Evolutionary conservation across 1,140 invertebrate genomes (phyloP).

Genomic region (Brachionus paranguensis): DNA sequence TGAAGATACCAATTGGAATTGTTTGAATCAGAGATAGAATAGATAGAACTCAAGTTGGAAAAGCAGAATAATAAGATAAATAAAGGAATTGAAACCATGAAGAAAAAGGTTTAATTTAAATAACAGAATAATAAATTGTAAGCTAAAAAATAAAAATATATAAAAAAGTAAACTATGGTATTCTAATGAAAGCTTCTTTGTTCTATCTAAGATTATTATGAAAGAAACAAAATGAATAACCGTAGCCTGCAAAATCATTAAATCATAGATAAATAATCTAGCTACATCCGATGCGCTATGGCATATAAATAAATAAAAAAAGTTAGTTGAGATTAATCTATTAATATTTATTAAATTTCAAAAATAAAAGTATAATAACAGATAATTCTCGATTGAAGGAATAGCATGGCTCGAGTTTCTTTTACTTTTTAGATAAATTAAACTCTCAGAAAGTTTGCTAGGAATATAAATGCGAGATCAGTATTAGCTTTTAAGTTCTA

Average conservation of each 20-base stretch:
- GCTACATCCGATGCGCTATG: constrained; percentile 24
- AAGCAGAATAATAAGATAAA: background rate
- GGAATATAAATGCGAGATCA: constrained; percentile 13
- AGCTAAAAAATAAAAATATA: background rate
- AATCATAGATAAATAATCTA: constrained; percentile 12
- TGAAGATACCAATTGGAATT: background rate
- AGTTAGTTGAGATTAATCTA: constrained; percentile 9
- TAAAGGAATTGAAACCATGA: constrained; percentile 3
- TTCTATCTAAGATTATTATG: background rate
- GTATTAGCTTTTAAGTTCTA: background rate
- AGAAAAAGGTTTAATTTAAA: constrained; percentile 2
- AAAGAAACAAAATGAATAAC: background rate
- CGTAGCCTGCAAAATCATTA: constrained; percentile 7
- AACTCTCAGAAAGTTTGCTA: constrained; percentile 6
- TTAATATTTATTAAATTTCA: constrained; percentile 40
- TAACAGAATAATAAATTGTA: background rate
- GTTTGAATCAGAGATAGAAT: constrained; percentile 22
- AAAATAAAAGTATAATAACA: constrained; percentile 36
- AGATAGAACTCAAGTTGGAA: background rate
- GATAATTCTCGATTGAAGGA: constrained; percentile 11
- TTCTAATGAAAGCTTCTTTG: background rate
- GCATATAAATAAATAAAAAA: constrained; percentile 23
- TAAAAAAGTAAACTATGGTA: background rate
- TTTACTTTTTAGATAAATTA: constrained; percentile 26
- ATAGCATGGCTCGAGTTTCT: background rate